Evolutionary conservation across 2,113 vertebrate genomes (phyloP).

Genomic region (Gnathonemus echidnorhynchus): DNA sequence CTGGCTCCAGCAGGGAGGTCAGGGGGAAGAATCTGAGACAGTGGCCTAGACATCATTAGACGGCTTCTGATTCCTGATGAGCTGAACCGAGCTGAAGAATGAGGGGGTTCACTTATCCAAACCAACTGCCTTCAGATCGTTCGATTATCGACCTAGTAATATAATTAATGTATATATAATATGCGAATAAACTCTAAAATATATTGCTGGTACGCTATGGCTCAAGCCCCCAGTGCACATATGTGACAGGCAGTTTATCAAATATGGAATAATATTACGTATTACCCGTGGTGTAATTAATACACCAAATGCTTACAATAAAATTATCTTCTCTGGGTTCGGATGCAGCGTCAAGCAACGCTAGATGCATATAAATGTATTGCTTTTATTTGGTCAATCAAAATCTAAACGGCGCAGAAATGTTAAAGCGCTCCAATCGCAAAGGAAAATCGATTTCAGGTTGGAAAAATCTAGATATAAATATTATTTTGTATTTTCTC

Average conservation of each 20-base stretch:
- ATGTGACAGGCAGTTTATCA: not conserved
- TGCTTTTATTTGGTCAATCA: conserved; percentile 1
- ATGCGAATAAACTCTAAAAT: not conserved
- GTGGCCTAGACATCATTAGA: conserved; percentile 63
- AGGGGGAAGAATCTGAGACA: conserved; percentile 60
- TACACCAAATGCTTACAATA: not conserved
- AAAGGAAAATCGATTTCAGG: not conserved
- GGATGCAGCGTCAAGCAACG: not conserved
- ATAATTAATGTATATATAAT: not conserved
- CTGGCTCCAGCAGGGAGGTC: conserved; percentile 62
- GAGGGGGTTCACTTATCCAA: not conserved
- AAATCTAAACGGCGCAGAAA: not conserved
- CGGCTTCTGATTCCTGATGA: not conserved
- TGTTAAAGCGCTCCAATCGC: not conserved
- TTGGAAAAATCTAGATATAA: not conserved
- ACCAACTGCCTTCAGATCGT: not conserved
- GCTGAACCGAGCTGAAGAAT: not conserved
- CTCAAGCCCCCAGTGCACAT: not conserved
- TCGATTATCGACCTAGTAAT: not conserved
- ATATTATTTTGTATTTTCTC: not conserved
- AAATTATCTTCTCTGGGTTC: not conserved
- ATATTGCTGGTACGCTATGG: not conserved
- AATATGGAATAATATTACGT: not conserved
- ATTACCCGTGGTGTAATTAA: not conserved
- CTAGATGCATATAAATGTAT: not conserved